Evolutionary conservation across 2,113 vertebrate genomes (phyloP).

Genomic region (Burhinus oedicnemus): DNA sequence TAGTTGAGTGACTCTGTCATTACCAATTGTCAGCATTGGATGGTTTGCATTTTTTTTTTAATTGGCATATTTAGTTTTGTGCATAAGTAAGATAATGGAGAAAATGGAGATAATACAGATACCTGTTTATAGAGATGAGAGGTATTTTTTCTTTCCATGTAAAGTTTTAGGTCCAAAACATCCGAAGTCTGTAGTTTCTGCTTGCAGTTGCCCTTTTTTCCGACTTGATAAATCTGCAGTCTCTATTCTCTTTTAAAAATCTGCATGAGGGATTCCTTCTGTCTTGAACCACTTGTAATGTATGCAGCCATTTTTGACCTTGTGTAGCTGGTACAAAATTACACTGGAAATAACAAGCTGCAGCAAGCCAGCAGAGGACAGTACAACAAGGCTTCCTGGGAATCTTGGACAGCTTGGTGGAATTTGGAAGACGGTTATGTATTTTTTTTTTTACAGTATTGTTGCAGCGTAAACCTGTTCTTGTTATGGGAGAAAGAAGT

Average conservation of each 20-base stretch:
- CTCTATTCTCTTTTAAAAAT: constrained; percentile 67
- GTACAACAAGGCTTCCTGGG: constrained; percentile 63
- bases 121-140: constrained; percentile 53
- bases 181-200: constrained; percentile 68
- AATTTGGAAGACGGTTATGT: constrained; percentile 59
- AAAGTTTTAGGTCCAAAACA: constrained; percentile 68
- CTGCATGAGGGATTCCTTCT: constrained; percentile 71
- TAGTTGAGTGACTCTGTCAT: not conserved
- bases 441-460: constrained; percentile 45
- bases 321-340: constrained; percentile 66
- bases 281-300: constrained; percentile 69
- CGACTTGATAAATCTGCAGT: constrained; percentile 65
- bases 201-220: constrained; percentile 70
- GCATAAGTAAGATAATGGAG: constrained; percentile 42
- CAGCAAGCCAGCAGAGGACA: constrained; percentile 68
- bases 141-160: constrained; percentile 68
- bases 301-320: constrained; percentile 67
- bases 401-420: constrained; percentile 65
- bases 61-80: constrained; percentile 14
- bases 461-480: constrained; percentile 45
- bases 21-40: not conserved
- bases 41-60: not conserved
- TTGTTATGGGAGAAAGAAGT: constrained; percentile 45
- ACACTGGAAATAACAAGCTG: constrained; percentile 67
- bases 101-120: constrained; percentile 37